A percentile compares a stretch with the other conserved stretches of the same genome.
phyloP scores from a whole-genome alignment of 2,113 vertebrate species.

The Anas platyrhynchos region DNA sequence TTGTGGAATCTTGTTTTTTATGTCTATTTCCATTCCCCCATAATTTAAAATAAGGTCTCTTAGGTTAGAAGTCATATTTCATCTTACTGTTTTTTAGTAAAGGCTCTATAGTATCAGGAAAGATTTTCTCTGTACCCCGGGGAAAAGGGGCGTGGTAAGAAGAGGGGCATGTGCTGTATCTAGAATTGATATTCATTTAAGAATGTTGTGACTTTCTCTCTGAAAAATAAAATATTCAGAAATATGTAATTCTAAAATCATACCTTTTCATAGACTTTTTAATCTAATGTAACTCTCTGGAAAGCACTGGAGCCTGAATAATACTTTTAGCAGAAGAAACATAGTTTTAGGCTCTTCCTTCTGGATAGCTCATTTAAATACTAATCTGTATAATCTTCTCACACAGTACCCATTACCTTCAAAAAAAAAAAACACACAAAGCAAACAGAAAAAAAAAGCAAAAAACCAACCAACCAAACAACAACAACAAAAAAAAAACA shows the following conservation, averaged over 20 bases:
- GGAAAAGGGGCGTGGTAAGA: neutral
- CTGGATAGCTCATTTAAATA: neutral
- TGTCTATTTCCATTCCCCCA: neutral
- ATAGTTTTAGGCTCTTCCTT: neutral
- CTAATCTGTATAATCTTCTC: neutral
- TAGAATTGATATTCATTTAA: neutral
- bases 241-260: neutral
- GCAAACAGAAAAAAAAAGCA: neutral
- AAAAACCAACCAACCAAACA: too few species aligned
- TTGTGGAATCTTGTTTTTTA: slow-evolving; percentile 26
- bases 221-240: neutral
- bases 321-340: neutral
- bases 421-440: neutral
- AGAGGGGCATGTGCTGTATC: neutral
- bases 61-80: slow-evolving; percentile 2
- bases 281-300: neutral
- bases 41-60: neutral
- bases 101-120: neutral
- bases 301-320: neutral
- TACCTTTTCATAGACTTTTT: neutral
- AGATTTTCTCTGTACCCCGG: neutral
- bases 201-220: neutral
- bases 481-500: neutral
- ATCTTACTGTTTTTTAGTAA: neutral
- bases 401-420: neutral